These are phyloP conservation scores for Mionectes macconnelli DNA, from an alignment of 2,113 vertebrate species.

Conservation along the genomic window DNA sequence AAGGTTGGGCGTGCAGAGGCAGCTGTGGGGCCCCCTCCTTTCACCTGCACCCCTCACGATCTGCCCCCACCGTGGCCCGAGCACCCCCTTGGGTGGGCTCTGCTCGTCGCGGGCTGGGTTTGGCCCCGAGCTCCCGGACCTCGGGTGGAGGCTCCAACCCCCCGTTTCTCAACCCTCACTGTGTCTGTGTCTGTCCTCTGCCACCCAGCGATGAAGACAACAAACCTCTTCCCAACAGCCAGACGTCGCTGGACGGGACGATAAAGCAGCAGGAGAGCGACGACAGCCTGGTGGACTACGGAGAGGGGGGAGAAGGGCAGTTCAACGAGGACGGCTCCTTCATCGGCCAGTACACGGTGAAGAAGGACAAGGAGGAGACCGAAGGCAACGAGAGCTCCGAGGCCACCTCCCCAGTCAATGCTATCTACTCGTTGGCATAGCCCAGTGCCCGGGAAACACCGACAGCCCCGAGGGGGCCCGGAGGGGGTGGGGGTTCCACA, in stretches of 20 bases:
- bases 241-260: slow-evolving; percentile 93
- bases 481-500: slow-evolving; percentile 19
- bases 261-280: slow-evolving; percentile 95
- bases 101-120: background rate
- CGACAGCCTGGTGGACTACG: slow-evolving; percentile 97
- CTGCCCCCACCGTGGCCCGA: background rate
- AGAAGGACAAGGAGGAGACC: slow-evolving; percentile 98
- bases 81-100: fast-evolving
- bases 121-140: background rate
- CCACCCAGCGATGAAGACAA: slow-evolving; percentile 94
- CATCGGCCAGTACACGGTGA: slow-evolving; percentile 98
- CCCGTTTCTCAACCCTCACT: background rate
- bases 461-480: background rate
- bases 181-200: slow-evolving; percentile 43
- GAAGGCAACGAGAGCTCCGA: slow-evolving; percentile 98
- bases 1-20: background rate
- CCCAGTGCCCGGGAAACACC: background rate
- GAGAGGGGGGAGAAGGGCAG: slow-evolving; percentile 93
- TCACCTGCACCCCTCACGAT: fast-evolving
- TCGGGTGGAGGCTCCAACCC: background rate
- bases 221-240: slow-evolving; percentile 96
- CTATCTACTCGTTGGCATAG: slow-evolving; percentile 95
- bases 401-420: slow-evolving; percentile 96
- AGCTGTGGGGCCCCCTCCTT: background rate
- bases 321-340: slow-evolving; percentile 98